Conservation (phyloP, 2,888 invertebrate species). For the Rhamphomyia laevipes region DNA sequence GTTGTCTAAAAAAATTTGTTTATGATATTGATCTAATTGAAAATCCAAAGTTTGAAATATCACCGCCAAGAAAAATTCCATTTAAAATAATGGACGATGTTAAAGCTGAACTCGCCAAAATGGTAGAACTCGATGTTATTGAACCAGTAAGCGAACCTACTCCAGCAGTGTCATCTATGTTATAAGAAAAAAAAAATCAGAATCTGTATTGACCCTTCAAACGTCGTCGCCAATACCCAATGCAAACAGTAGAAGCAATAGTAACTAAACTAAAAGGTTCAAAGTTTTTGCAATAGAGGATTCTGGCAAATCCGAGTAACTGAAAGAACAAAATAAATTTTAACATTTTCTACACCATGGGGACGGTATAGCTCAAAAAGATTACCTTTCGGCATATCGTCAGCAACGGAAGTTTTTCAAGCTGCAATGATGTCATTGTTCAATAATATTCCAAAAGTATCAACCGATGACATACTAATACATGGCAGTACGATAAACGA, state of each 20-base stretch:
- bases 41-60: too few relatives aligned
- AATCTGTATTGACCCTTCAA: conserved; percentile 11
- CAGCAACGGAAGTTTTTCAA: conserved; percentile 1
- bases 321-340: not conserved
- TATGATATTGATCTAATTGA: conserved; percentile 7
- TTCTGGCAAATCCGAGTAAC: not conserved
- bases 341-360: not conserved
- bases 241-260: conserved; percentile 13
- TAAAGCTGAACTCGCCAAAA: not conserved
- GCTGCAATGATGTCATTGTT: not conserved
- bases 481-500: conserved; percentile 12
- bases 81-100: not conserved
- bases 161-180: conserved; percentile 3
- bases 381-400: not conserved
- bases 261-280: conserved; percentile 11
- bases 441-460: conserved; percentile 11
- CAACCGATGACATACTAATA: conserved; percentile 16
- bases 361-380: not conserved
- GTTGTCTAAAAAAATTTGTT: not conserved
- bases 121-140: not conserved
- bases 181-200: conserved; percentile 6
- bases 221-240: conserved; percentile 11
- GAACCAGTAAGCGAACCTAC: conserved; percentile 5
- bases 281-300: conserved; percentile 6
- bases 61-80: not conserved